A percentile compares a stretch with the other conserved stretches of the same genome.
These are phyloP conservation scores for Sciurus vulgaris DNA, from an alignment of 2,797 vertebrate genomes.

Conservation along the genomic window DNA sequence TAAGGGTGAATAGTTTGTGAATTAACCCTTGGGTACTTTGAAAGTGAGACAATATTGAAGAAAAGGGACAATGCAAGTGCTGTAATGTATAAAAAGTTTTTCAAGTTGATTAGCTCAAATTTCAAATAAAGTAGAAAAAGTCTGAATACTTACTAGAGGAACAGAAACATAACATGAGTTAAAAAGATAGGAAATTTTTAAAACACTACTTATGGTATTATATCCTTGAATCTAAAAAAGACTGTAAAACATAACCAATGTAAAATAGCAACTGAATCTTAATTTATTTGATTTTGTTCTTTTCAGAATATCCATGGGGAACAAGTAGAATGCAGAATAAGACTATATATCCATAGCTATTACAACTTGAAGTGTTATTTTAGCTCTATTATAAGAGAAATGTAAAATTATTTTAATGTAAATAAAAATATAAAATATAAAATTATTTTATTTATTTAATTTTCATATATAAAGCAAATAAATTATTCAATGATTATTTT, in stretches of 20 bases:
- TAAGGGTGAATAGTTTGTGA: not conserved
- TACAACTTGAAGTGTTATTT: not conserved
- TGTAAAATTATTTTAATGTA: not conserved
- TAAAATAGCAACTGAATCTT: not conserved
- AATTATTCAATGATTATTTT: not conserved
- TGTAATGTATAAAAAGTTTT: not conserved
- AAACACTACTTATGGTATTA: not conserved
- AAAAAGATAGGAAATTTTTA: not conserved
- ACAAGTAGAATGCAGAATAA: not conserved
- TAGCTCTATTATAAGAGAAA: not conserved
- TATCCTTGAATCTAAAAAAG: not conserved
- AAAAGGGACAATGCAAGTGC: not conserved
- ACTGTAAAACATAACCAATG: not conserved
- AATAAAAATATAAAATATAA: no score
- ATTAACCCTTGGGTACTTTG: not conserved
- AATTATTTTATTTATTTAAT: not conserved
- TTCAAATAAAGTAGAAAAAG: not conserved
- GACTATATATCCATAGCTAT: not conserved
- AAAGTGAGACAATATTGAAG: not conserved
- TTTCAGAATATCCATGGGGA: not conserved
- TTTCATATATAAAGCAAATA: not conserved
- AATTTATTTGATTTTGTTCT: not conserved
- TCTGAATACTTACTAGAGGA: not conserved
- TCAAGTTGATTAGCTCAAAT: not conserved
- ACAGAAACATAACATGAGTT: not conserved